phyloP scores from a whole-genome alignment of 2,113 vertebrate genomes.

The Microtus oregoni region DNA sequence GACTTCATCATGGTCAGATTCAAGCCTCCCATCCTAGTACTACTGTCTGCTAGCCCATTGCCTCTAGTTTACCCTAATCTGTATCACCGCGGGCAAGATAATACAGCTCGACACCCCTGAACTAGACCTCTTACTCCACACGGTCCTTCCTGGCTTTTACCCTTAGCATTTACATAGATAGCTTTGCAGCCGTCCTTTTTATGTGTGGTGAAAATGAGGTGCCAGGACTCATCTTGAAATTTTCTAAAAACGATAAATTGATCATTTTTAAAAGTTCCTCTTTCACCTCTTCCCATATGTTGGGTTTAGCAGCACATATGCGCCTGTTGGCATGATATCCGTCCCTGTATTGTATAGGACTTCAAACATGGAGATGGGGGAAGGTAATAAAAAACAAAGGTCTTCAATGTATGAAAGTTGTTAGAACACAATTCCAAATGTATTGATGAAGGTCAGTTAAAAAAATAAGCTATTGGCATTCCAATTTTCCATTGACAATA shows the following conservation, averaged over 20 bases:
- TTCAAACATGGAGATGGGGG: slow-evolving; percentile 7
- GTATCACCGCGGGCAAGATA: not conserved
- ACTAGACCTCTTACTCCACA: not conserved
- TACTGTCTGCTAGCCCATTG: rapidly evolving
- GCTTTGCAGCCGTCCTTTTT: not conserved
- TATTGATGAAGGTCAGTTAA: slow-evolving; percentile 5
- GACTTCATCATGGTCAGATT: not conserved
- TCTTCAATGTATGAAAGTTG: not conserved
- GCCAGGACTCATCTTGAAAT: slow-evolving; percentile 68
- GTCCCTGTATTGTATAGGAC: slow-evolving; percentile 45
- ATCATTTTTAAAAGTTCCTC: slow-evolving; percentile 77
- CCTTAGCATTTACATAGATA: not conserved
- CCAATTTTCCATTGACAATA: not conserved
- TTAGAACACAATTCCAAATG: not conserved
- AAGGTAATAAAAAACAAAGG: slow-evolving; percentile 47
- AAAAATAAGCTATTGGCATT: slow-evolving; percentile 1
- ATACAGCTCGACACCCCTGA: not conserved
- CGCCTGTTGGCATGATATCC: slow-evolving; percentile 14
- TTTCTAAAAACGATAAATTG: slow-evolving; percentile 76
- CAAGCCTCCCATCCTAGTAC: not conserved
- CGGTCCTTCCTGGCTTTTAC: not conserved
- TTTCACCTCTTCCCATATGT: slow-evolving; percentile 82
- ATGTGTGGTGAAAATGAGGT: slow-evolving; percentile 43
- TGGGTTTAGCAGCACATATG: slow-evolving; percentile 78
- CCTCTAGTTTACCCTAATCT: not conserved